phyloP scores from a whole-genome alignment of 1,140 invertebrate genomes.

The Trigoniulus corallinus region DNA sequence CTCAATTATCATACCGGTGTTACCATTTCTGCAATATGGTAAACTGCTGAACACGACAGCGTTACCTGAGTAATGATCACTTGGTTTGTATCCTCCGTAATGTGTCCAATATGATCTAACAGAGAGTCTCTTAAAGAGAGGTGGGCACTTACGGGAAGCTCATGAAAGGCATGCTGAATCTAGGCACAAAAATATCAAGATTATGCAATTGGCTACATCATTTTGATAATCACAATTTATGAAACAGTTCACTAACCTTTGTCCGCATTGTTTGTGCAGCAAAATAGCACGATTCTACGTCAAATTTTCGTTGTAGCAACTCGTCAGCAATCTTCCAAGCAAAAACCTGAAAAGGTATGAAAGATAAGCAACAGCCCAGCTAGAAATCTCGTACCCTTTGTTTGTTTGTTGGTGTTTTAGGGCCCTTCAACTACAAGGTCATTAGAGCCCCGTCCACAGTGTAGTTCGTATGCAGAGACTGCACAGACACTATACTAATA shows the following conservation, averaged over 20 bases:
- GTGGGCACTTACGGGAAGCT: slow-evolving; percentile 71
- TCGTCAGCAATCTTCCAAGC: slow-evolving; percentile 93
- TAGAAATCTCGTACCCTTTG: too few relatives aligned
- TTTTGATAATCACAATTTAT: not conserved
- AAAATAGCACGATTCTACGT: slow-evolving; percentile 87
- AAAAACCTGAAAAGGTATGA: slow-evolving; percentile 45
- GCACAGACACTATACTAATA: too few relatives aligned
- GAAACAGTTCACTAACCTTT: slow-evolving; percentile 44
- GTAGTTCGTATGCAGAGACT: too few relatives aligned
- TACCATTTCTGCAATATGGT: not conserved
- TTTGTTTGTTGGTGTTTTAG: too few relatives aligned
- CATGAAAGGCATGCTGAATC: slow-evolving; percentile 74
- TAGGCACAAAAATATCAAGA: slow-evolving; percentile 11
- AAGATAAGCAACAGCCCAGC: too few relatives aligned
- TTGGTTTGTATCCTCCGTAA: slow-evolving; percentile 59
- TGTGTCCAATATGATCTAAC: slow-evolving; percentile 69
- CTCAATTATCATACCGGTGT: slow-evolving; percentile 8
- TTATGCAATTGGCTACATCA: not conserved
- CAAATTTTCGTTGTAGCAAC: slow-evolving; percentile 65
- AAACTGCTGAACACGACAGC: not conserved
- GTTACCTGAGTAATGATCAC: slow-evolving; percentile 71
- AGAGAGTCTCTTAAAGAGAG: slow-evolving; percentile 76
- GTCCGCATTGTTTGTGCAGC: slow-evolving; percentile 93
- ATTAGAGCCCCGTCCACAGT: too few relatives aligned
- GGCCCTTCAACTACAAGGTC: too few relatives aligned